Conservation (phyloP, 92 coral and sea anemone species). For the Umimayanthus kanabou region DNA sequence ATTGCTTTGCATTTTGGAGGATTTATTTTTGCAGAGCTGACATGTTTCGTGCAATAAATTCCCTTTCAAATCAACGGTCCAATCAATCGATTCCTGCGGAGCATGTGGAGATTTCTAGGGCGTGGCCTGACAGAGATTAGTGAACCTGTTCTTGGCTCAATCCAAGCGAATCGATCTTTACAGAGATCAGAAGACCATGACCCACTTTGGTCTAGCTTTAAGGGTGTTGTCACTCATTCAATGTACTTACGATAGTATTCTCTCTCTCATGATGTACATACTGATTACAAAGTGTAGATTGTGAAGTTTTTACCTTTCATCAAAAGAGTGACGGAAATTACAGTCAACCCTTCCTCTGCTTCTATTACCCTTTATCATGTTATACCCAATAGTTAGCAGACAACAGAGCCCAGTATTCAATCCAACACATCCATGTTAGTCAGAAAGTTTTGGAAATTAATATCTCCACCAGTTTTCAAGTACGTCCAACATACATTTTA, state of each 20-base stretch:
- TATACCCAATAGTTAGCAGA: neutral
- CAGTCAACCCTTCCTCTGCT: no score
- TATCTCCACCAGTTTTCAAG: no score
- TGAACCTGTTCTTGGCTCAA: constrained; percentile 4
- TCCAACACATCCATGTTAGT: neutral
- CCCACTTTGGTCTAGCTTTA: constrained; percentile 11
- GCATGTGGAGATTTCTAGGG: constrained; percentile 29
- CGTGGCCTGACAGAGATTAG: constrained; percentile 20
- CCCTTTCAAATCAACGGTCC: constrained; percentile 1
- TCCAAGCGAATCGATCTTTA: constrained; percentile 17
- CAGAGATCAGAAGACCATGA: neutral
- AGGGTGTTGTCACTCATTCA: no score
- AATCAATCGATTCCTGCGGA: neutral
- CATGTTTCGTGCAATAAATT: constrained; percentile 11
- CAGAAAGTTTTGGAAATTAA: neutral
- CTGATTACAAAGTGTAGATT: no score
- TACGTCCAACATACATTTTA: no score
- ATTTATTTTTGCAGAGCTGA: constrained; percentile 20
- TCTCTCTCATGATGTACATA: no score
- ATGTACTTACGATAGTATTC: no score
- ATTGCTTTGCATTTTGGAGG: constrained; percentile 27
- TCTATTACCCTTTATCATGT: no score
- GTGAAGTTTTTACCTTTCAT: no score
- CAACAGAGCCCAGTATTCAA: neutral
- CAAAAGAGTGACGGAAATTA: no score